phyloP scores from a whole-genome alignment of 2,113 vertebrate genomes.

The Haliaeetus leucogaster region DNA sequence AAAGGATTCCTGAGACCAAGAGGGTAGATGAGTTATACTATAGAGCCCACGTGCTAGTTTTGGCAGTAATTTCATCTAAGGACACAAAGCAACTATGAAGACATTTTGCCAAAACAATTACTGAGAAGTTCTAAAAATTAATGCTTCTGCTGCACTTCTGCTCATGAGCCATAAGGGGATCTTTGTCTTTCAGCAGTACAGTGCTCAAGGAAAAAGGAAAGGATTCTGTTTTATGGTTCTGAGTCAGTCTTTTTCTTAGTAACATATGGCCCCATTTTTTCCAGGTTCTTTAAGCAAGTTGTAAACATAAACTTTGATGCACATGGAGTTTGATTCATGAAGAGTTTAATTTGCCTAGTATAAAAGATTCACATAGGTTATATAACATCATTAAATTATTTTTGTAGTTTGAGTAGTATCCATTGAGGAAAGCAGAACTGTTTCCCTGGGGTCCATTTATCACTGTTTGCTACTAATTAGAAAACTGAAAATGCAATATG shows the following conservation, averaged over 20 bases:
- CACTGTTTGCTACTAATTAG: constrained; percentile 60
- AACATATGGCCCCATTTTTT: constrained; percentile 58
- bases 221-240: constrained; percentile 27
- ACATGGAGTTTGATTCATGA: constrained; percentile 55
- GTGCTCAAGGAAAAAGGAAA: not conserved
- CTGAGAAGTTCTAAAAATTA: constrained; percentile 12
- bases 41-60: not conserved
- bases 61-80: not conserved
- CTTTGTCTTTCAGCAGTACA: constrained; percentile 20
- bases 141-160: not conserved
- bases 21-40: not conserved
- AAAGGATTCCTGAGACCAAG: not conserved
- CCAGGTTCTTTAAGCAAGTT: constrained; percentile 42
- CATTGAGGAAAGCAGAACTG: not conserved
- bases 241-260: constrained; percentile 46
- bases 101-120: not conserved
- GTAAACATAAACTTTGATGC: constrained; percentile 33
- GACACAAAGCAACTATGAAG: not conserved
- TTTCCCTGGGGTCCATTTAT: constrained; percentile 54
- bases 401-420: constrained; percentile 39
- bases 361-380: constrained; percentile 40
- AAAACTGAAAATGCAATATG: constrained; percentile 32
- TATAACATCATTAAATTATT: constrained; percentile 43
- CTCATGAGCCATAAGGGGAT: constrained; percentile 7
- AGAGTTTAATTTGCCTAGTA: constrained; percentile 25